Conservation (phyloP, 2,113 vertebrate genomes). For the Seriola rivoliana region DNA sequence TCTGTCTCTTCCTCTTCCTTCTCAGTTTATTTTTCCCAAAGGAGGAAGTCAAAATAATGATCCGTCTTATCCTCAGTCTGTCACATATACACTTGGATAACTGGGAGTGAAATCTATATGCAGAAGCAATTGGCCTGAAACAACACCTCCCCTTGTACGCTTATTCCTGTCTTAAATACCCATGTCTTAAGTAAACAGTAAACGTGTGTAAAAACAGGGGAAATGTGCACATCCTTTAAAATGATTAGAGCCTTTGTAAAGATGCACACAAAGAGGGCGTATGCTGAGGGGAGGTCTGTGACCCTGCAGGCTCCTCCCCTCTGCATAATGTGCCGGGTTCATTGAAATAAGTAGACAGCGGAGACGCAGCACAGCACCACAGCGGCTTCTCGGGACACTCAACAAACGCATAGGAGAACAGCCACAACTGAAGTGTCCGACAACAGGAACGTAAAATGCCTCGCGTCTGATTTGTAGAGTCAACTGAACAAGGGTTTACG, state of each 20-base stretch:
- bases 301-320: constrained; percentile 60
- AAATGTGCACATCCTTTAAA: constrained; percentile 21
- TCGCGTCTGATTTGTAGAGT: not conserved
- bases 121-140: not conserved
- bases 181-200: not conserved
- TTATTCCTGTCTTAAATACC: not conserved
- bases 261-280: constrained; percentile 69
- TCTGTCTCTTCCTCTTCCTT: constrained; percentile 39
- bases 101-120: not conserved
- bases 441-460: constrained; percentile 12
- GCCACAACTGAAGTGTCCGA: constrained; percentile 2
- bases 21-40: constrained; percentile 45
- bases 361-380: constrained; percentile 29
- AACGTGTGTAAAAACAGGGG: not conserved
- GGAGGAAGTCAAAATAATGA: constrained; percentile 44
- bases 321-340: constrained; percentile 78
- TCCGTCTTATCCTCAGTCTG: not conserved
- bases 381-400: constrained; percentile 36
- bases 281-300: constrained; percentile 29
- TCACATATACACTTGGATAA: not conserved
- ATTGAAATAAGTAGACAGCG: constrained; percentile 65
- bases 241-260: constrained; percentile 18
- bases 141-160: not conserved
- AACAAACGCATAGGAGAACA: not conserved
- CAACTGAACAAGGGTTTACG: not conserved